Conservation (phyloP, 2,888 invertebrate genomes). For the Corythucha ciliata region DNA sequence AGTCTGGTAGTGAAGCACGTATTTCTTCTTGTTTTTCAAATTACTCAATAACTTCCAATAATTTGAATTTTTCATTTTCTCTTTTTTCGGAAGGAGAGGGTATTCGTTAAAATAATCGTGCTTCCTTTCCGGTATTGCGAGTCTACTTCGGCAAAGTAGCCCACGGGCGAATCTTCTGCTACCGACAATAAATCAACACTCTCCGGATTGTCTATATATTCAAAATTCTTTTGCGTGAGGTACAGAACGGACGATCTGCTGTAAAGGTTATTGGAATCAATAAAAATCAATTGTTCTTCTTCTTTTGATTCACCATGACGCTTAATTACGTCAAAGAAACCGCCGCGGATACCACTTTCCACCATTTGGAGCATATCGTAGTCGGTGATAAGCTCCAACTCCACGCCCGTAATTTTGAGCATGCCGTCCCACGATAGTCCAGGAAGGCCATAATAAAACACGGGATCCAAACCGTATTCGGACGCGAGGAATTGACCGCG, state of each 20-base stretch:
- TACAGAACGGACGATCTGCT: not conserved
- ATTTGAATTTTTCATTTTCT: not conserved
- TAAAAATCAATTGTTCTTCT: not conserved
- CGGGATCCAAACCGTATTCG: constrained; percentile 35
- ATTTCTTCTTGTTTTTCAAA: not conserved
- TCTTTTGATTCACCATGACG: not conserved
- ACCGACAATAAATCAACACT: not conserved
- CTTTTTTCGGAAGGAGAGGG: not conserved
- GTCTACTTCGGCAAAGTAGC: not conserved
- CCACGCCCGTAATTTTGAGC: constrained; percentile 34
- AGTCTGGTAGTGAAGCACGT: not conserved
- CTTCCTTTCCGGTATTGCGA: not conserved
- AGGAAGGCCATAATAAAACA: constrained; percentile 37
- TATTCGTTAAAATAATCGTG: not conserved
- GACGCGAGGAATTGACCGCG: too few relatives aligned
- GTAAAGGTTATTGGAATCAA: not conserved
- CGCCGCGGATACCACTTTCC: constrained; percentile 9
- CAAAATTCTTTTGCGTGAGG: too few relatives aligned
- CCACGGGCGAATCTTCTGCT: too few relatives aligned
- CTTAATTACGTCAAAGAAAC: not conserved
- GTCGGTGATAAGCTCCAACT: constrained; percentile 32
- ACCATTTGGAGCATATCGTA: constrained; percentile 3
- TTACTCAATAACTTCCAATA: not conserved
- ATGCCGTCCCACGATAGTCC: constrained; percentile 37
- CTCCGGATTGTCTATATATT: not conserved